Conservation (phyloP, 2,888 invertebrate species). For the Epirrita christyi region DNA sequence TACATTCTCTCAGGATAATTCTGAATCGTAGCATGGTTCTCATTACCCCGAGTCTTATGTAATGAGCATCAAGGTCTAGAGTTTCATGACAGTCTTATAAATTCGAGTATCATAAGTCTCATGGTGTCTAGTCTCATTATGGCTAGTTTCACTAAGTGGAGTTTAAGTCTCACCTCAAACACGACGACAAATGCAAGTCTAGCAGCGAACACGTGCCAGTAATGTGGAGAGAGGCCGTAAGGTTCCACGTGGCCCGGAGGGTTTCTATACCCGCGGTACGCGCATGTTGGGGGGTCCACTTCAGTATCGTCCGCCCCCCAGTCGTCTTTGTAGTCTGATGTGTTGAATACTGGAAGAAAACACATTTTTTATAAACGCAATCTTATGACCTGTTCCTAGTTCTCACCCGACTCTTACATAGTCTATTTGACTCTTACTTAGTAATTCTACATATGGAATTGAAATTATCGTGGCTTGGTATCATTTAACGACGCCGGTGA, state of each 20-base stretch:
- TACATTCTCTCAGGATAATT: no score
- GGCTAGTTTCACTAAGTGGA: neutral
- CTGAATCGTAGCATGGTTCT: no score
- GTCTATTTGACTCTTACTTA: no score
- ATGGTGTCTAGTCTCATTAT: neutral
- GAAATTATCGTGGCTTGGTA: no score
- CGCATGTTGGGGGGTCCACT: slow-evolving; percentile 88
- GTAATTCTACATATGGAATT: no score
- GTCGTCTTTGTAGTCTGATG: slow-evolving; percentile 91
- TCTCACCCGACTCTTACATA: no score
- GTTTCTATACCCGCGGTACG: slow-evolving; percentile 92
- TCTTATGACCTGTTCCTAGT: no score
- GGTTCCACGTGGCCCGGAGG: slow-evolving; percentile 87
- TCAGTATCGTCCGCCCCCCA: slow-evolving; percentile 89
- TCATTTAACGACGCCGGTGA: no score
- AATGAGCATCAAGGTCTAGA: no score
- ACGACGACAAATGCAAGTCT: slow-evolving; percentile 95
- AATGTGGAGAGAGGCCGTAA: slow-evolving; percentile 93
- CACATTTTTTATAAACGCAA: no score
- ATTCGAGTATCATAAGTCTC: neutral
- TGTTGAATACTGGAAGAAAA: slow-evolving; percentile 88
- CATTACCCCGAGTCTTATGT: no score
- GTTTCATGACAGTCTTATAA: no score
- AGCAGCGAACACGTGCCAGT: slow-evolving; percentile 98
- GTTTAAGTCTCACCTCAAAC: slow-evolving; percentile 15